These are phyloP conservation scores for Lasiurus borealis DNA, from an alignment of 2,113 vertebrate species.

Conservation along the genomic window DNA sequence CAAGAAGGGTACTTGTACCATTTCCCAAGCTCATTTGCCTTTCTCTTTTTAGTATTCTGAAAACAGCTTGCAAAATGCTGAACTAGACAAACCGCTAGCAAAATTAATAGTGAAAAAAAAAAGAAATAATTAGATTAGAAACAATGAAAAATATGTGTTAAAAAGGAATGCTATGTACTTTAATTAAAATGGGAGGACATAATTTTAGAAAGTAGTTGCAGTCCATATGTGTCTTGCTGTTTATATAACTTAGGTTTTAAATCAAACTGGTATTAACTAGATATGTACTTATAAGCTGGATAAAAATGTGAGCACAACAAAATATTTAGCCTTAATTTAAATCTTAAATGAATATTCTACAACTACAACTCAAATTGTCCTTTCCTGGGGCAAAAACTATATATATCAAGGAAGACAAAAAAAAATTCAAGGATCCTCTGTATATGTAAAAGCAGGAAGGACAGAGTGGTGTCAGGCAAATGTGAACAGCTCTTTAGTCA, in stretches of 20 bases:
- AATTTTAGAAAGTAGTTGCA: background rate
- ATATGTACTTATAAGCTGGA: background rate
- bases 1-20: constrained; percentile 51
- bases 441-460: background rate
- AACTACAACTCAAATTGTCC: background rate
- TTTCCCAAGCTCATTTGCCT: constrained; percentile 69
- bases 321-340: background rate
- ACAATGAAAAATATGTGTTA: background rate
- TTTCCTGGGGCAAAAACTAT: background rate
- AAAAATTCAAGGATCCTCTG: background rate
- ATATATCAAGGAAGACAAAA: background rate
- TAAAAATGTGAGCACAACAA: background rate
- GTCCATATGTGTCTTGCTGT: background rate
- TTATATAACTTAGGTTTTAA: background rate
- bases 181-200: background rate
- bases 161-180: background rate
- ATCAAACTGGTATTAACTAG: background rate
- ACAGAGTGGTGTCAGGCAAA: background rate
- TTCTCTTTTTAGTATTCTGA: constrained; percentile 66
- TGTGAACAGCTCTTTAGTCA: background rate
- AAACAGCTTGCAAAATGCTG: constrained; percentile 18
- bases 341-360: background rate
- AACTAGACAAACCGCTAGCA: constrained; percentile 50
- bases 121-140: constrained; percentile 14
- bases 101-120: constrained; percentile 28